These are phyloP conservation scores for Omphaloscelis lunosa DNA, from an alignment of 2,888 invertebrate genomes.

Conservation along the genomic window DNA sequence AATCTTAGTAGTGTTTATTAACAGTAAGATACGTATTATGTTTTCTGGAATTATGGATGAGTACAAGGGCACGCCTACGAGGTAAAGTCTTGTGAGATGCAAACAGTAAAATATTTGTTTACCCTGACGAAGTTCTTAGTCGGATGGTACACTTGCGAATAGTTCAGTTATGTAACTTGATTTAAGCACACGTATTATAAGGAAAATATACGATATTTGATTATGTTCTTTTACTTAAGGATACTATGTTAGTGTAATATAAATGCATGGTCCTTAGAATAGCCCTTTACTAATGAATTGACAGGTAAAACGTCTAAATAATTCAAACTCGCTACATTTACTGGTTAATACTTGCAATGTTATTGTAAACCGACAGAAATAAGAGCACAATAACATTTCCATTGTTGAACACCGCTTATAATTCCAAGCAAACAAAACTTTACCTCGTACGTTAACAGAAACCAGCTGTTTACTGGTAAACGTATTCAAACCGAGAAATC, in stretches of 20 bases:
- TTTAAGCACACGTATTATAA: slow-evolving; percentile 13
- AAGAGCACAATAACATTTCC: slow-evolving; percentile 15
- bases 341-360: not conserved
- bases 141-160: slow-evolving; percentile 20
- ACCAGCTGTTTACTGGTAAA: slow-evolving; percentile 47
- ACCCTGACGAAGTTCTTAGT: slow-evolving; percentile 51
- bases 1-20: slow-evolving; percentile 33
- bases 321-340: slow-evolving; percentile 2
- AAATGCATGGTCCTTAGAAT: not conserved
- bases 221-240: not conserved
- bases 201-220: slow-evolving; percentile 26
- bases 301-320: slow-evolving; percentile 18
- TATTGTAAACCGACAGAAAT: slow-evolving; percentile 25
- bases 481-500: slow-evolving; percentile 35
- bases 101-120: slow-evolving; percentile 65
- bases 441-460: slow-evolving; percentile 29
- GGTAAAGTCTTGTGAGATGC: slow-evolving; percentile 54
- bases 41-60: slow-evolving; percentile 59
- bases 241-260: not conserved
- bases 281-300: not conserved
- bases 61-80: slow-evolving; percentile 57
- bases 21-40: slow-evolving; percentile 35
- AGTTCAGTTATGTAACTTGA: slow-evolving; percentile 20
- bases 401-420: slow-evolving; percentile 37
- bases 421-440: slow-evolving; percentile 47